Conservation (phyloP, 2,888 invertebrate genomes). For the Iphiclides podalirius region DNA sequence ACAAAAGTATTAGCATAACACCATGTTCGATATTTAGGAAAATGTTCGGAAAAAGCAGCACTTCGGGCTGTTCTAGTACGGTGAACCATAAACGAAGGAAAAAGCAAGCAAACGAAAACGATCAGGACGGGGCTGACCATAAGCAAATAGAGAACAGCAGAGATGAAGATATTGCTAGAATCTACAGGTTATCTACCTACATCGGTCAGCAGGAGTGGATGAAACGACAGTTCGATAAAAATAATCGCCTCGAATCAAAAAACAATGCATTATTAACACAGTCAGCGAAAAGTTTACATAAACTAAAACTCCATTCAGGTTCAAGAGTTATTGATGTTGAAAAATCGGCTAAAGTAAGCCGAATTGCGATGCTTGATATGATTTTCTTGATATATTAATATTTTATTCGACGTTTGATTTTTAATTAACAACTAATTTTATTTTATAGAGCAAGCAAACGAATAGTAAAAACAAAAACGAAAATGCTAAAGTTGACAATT, state of each 20-base stretch:
- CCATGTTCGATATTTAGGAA: constrained; percentile 18
- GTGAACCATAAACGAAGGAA: constrained; percentile 50
- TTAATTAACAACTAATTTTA: too few species aligned
- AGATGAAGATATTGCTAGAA: constrained; percentile 37
- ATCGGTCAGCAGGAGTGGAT: constrained; percentile 43
- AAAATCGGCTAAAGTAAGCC: constrained; percentile 9
- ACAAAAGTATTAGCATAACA: constrained; percentile 4
- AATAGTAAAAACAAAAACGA: too few species aligned
- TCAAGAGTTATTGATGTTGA: not conserved
- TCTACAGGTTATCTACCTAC: constrained; percentile 42
- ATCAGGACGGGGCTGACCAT: not conserved
- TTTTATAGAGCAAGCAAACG: too few species aligned
- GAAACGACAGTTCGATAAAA: constrained; percentile 23
- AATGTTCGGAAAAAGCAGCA: constrained; percentile 24
- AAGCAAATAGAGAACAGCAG: constrained; percentile 23
- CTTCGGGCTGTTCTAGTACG: constrained; percentile 28
- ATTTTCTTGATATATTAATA: not conserved
- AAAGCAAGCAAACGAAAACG: constrained; percentile 33
- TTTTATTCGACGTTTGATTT: too few species aligned
- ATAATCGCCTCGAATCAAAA: constrained; percentile 4
- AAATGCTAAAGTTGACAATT: too few species aligned
- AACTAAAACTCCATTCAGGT: constrained; percentile 13
- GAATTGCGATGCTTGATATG: not conserved
- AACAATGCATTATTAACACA: constrained; percentile 6
- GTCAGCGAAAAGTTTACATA: constrained; percentile 13